These are phyloP conservation scores for Pseudopodoces humilis DNA, from an alignment of 2,113 vertebrate genomes.

Conservation along the genomic window DNA sequence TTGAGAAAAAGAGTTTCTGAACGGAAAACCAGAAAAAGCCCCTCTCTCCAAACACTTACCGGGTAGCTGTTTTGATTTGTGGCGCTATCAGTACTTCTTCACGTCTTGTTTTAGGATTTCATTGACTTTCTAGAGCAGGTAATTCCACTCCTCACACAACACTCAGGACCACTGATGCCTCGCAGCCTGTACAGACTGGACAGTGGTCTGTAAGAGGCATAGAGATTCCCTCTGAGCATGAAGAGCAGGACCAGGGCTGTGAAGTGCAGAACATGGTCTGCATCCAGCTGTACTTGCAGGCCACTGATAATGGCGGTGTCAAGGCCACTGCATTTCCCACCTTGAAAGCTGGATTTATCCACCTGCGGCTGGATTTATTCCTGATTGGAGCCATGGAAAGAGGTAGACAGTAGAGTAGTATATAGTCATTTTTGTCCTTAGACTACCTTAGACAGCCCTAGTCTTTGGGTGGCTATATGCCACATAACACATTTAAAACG, in stretches of 20 bases:
- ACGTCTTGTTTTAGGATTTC: background rate
- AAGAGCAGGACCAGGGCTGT: background rate
- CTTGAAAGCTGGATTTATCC: background rate
- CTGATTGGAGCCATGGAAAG: background rate
- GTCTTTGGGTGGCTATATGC: background rate
- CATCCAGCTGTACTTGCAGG: background rate
- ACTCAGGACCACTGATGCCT: background rate
- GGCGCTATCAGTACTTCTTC: background rate
- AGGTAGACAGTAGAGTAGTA: background rate
- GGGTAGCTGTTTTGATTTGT: background rate
- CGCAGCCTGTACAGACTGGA: background rate
- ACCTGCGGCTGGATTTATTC: background rate
- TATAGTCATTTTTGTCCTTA: background rate
- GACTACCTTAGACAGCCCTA: background rate
- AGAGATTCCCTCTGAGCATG: background rate
- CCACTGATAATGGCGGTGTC: background rate
- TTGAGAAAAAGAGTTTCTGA: background rate
- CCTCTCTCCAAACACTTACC: background rate
- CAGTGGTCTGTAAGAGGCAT: rapidly evolving
- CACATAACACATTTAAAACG: background rate
- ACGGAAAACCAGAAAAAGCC: background rate
- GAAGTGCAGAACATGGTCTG: background rate
- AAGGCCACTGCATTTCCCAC: background rate
- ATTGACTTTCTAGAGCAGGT: background rate
- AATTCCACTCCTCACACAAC: background rate